Conservation (phyloP, 2,888 invertebrate species). For the Villa cingulata region DNA sequence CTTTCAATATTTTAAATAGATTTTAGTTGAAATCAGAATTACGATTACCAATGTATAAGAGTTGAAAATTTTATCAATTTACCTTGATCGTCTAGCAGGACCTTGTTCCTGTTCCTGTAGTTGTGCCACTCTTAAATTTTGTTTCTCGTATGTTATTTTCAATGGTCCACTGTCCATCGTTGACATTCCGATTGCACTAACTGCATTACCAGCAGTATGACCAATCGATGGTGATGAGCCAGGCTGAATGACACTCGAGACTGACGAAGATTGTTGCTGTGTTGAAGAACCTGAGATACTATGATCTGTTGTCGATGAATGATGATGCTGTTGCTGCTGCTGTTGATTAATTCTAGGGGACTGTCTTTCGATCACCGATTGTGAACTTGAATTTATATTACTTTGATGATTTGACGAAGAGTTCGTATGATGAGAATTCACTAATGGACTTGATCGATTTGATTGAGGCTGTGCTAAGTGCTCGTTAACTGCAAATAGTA, state of each 20-base stretch:
- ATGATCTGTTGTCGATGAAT: conserved; percentile 2
- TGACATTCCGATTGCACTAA: conserved; percentile 20
- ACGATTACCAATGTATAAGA: neutral
- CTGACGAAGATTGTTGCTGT: neutral
- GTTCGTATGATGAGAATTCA: conserved; percentile 27
- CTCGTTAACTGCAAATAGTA: conserved; percentile 1
- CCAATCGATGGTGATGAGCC: conserved; percentile 16
- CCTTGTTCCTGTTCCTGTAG: conserved; percentile 37
- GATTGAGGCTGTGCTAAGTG: conserved; percentile 7
- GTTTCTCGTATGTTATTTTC: conserved; percentile 40
- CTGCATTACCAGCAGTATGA: conserved; percentile 16
- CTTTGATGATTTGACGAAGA: neutral
- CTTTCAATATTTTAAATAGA: too few relatives aligned
- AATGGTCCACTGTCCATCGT: conserved; percentile 38
- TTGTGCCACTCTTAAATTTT: conserved; percentile 36
- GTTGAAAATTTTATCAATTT: conserved; percentile 17
- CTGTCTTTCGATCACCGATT: conserved; percentile 17
- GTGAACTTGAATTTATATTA: conserved; percentile 7
- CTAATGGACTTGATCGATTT: conserved; percentile 19
- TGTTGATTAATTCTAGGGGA: conserved; percentile 20
- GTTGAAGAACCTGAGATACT: neutral
- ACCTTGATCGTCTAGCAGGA: conserved; percentile 45
- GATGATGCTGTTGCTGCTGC: conserved; percentile 13
- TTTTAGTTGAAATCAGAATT: neutral
- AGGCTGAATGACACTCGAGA: conserved; percentile 2